Evolutionary conservation across 2,888 invertebrate species (phyloP).

Genomic region (Andrena camellia): DNA sequence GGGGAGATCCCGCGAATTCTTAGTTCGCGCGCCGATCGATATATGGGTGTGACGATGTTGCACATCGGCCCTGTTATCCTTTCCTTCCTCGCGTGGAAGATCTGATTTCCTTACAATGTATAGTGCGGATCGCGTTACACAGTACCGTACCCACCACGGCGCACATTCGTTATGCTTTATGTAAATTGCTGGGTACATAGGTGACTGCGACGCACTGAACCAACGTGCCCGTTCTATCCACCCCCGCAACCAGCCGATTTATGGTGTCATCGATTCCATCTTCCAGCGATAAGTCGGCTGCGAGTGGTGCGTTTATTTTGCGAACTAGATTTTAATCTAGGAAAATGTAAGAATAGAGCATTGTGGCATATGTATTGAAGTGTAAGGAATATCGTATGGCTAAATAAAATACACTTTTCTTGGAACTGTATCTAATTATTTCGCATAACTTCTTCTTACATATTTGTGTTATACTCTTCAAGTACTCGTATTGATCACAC

Average conservation of each 20-base stretch:
- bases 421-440: too few relatives aligned
- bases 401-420: not conserved
- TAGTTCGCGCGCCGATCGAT: slow-evolving; percentile 53
- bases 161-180: slow-evolving; percentile 69
- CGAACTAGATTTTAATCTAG: not conserved
- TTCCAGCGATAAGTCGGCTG: slow-evolving; percentile 16
- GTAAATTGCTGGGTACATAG: slow-evolving; percentile 60
- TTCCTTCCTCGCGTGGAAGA: slow-evolving; percentile 70
- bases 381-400: not conserved
- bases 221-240: slow-evolving; percentile 9
- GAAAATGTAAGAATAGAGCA: not conserved
- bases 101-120: slow-evolving; percentile 74
- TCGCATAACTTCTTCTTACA: too few relatives aligned
- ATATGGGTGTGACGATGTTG: slow-evolving; percentile 60
- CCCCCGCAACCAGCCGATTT: slow-evolving; percentile 33
- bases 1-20: slow-evolving; percentile 51
- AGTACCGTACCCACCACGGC: slow-evolving; percentile 61
- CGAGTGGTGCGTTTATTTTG: too few relatives aligned
- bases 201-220: slow-evolving; percentile 38
- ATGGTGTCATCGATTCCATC: slow-evolving; percentile 42
- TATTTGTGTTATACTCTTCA: too few relatives aligned
- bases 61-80: slow-evolving; percentile 64
- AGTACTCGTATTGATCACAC: too few relatives aligned
- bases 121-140: slow-evolving; percentile 67
- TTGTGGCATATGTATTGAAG: too few relatives aligned